Conservation (phyloP, 2,888 invertebrate genomes). For the Pristionchus entomophagus region DNA sequence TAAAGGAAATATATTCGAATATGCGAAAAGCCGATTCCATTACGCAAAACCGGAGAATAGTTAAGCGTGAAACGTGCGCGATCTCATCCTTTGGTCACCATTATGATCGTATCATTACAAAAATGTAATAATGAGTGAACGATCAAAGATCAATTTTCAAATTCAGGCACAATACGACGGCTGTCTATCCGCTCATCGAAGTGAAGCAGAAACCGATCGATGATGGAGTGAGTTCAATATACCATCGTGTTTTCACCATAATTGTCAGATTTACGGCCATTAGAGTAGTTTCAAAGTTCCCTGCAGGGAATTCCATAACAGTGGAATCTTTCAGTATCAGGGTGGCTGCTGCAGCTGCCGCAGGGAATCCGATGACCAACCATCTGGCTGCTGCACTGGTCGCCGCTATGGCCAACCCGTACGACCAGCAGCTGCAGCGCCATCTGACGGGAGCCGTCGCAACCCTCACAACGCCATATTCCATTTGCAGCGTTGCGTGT, state of each 20-base stretch:
- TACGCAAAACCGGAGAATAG: too few species aligned
- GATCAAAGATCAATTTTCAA: not conserved
- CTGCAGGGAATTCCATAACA: too few species aligned
- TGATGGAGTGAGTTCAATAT: not conserved
- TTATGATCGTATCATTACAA: too few species aligned
- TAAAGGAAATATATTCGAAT: too few species aligned
- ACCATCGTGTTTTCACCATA: too few species aligned
- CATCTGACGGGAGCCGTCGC: constrained; percentile 4
- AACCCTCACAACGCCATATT: not conserved
- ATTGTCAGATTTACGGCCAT: too few species aligned
- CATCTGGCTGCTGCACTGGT: not conserved
- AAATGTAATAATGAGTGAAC: too few species aligned
- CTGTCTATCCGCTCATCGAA: not conserved
- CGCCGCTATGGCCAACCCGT: constrained; percentile 8
- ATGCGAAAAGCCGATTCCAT: too few species aligned
- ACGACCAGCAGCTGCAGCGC: constrained; percentile 2
- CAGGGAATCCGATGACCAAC: constrained; percentile 6
- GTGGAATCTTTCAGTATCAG: not conserved
- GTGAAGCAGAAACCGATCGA: not conserved
- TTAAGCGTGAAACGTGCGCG: too few species aligned
- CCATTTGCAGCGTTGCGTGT: not conserved
- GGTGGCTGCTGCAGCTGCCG: not conserved
- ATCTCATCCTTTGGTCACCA: too few species aligned
- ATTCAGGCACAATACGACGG: not conserved
- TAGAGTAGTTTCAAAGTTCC: too few species aligned